phyloP scores from a whole-genome alignment of 2,797 vertebrate species.

The Semaprochilodus insignis region DNA sequence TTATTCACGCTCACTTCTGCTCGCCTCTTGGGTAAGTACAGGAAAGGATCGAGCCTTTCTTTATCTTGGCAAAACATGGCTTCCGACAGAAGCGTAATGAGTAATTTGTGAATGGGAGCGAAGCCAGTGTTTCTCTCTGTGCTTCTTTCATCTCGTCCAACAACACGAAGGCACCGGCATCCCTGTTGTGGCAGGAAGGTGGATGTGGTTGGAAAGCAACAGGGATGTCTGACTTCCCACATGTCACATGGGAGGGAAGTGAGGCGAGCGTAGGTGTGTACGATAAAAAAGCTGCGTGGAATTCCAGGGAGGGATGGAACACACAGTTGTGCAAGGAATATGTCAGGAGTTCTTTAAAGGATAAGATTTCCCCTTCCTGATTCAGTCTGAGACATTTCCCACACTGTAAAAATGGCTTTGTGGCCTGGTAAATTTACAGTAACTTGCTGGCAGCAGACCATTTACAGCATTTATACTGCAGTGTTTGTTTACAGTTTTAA shows the following conservation, averaged over 20 bases:
- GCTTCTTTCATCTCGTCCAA: constrained; percentile 71
- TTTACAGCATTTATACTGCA: no score
- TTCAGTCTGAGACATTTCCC: background rate
- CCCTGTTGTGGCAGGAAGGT: constrained; percentile 66
- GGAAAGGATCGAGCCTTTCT: constrained; percentile 66
- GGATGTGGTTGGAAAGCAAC: constrained; percentile 69
- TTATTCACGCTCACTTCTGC: constrained; percentile 36
- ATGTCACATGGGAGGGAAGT: constrained; percentile 60
- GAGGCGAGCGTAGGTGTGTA: constrained; percentile 22
- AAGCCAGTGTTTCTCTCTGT: constrained; percentile 64
- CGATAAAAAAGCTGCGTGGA: background rate
- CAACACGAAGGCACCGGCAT: constrained; percentile 64
- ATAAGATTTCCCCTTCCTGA: background rate
- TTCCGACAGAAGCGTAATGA: constrained; percentile 76
- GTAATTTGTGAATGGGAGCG: constrained; percentile 75
- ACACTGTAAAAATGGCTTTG: background rate
- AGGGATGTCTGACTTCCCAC: constrained; percentile 72
- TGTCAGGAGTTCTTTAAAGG: background rate
- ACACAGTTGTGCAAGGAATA: constrained; percentile 4
- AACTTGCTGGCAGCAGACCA: no score
- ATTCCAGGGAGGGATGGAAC: background rate
- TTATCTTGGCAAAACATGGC: constrained; percentile 69
- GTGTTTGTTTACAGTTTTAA: no score
- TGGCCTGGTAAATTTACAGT: no score
- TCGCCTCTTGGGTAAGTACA: constrained; percentile 44